Conservation (phyloP, 1,140 invertebrate genomes). For the Tribolium castaneum region DNA sequence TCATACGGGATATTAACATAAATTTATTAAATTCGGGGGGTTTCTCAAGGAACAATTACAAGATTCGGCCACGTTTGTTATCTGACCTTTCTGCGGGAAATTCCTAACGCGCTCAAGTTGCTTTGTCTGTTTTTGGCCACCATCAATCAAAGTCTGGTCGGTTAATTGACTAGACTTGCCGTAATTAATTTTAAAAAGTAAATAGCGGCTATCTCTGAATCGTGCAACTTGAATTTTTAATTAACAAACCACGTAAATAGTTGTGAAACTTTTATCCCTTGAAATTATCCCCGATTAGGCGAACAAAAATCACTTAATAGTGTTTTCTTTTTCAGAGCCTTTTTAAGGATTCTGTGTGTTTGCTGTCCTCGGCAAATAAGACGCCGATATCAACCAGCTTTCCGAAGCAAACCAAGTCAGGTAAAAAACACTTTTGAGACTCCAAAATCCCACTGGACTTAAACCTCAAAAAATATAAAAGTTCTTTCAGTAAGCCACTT, state of each 20-base stretch:
- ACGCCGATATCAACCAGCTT: conserved; percentile 80
- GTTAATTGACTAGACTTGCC: conserved; percentile 29
- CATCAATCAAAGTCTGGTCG: conserved; percentile 34
- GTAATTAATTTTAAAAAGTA: conserved; percentile 37
- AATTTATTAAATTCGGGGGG: conserved; percentile 6
- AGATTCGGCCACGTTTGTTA: neutral
- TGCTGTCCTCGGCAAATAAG: conserved; percentile 82
- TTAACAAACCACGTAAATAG: neutral
- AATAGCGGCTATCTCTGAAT: neutral
- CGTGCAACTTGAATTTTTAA: neutral
- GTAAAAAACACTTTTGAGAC: conserved; percentile 64
- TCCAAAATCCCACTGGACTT: conserved; percentile 19
- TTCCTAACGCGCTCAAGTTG: neutral
- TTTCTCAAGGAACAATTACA: neutral
- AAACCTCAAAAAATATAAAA: conserved; percentile 22
- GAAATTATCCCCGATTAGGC: neutral
- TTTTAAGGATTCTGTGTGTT: conserved; percentile 82
- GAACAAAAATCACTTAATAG: neutral
- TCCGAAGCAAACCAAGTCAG: conserved; percentile 83
- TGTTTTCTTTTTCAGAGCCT: conserved; percentile 75
- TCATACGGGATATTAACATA: conserved; percentile 25
- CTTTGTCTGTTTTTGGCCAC: conserved; percentile 25
- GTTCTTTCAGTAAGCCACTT: conserved; percentile 1
- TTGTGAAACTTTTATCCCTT: neutral
- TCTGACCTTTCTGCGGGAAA: conserved; percentile 8